Percentiles rank a stretch among this genome's conserved stretches.
Evolutionary conservation across 2,797 vertebrate genomes (phyloP).

Genomic region (Acanthopagrus latus): DNA sequence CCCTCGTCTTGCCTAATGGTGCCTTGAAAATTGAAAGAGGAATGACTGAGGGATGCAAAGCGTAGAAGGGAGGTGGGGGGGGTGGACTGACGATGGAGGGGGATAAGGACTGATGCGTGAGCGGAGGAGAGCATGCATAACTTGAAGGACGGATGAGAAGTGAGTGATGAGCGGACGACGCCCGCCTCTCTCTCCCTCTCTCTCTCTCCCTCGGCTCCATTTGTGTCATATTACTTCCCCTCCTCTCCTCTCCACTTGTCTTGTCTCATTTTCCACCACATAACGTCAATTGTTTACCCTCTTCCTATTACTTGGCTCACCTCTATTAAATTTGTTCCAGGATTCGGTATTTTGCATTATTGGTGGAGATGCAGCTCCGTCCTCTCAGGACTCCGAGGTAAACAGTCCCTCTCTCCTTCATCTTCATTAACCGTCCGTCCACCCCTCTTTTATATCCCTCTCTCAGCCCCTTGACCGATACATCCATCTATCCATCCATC

Average conservation of each 20-base stretch:
- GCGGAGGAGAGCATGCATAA: conserved; percentile 39
- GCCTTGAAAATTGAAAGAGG: conserved; percentile 44
- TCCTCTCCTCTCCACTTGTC: conserved; percentile 39
- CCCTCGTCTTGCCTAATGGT: conserved; percentile 19
- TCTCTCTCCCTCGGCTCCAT: conserved; percentile 24
- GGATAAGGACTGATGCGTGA: conserved; percentile 50
- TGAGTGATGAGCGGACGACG: conserved; percentile 46
- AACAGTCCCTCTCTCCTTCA: conserved; percentile 57
- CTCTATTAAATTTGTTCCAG: conserved; percentile 63
- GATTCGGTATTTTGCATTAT: conserved; percentile 59
- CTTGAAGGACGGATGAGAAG: conserved; percentile 52
- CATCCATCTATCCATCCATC: conserved; percentile 23
- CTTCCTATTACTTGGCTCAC: conserved; percentile 58
- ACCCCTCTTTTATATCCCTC: conserved; percentile 42
- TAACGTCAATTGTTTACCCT: conserved; percentile 62
- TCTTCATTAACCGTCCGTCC: conserved; percentile 62
- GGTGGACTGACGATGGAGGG: neutral
- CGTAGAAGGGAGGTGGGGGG: neutral
- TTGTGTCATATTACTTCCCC: conserved; percentile 23
- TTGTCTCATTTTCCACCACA: conserved; percentile 58
- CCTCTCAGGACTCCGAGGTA: conserved; percentile 44
- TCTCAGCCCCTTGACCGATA: conserved; percentile 49
- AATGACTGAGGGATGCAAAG: conserved; percentile 16
- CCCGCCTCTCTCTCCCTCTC: conserved; percentile 13
- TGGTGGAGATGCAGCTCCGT: conserved; percentile 29